Evolutionary conservation across 2,888 invertebrate species (phyloP), one percentile per base, ranked within the genome.

Genomic region (Cylindroiulus punctatus): DNA sequence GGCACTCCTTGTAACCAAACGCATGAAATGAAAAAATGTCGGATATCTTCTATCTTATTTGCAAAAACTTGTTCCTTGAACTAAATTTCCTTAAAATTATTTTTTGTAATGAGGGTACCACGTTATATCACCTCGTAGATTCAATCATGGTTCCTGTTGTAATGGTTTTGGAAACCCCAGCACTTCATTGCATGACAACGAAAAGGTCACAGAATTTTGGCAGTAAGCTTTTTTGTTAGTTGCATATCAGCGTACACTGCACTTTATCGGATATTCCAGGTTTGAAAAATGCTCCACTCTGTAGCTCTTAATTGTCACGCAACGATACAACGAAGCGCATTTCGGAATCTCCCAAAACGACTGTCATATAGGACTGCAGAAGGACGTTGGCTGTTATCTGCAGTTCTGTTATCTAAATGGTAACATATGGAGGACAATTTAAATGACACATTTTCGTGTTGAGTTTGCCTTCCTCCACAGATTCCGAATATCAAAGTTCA

Each of bases 391-490:
- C 26, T 76, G 76, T 76, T 76, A 76, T 76, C 76, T 76, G 17
- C 76, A 76, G 17, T 76, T 30, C 30, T 30, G 76, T 76, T 76
- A 76, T 76, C 76, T 76, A 76, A 76, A 76, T 76, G 76, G 76
- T 76, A 76, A 76, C 76, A 76, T 76, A 76, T 76, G 76, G 76
- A 76, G 76, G 76, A 76, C 76, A 76, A 76, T 76, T 76, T 76
- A 76, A 76, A 76, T 76, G 76, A 76, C 76, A 76, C 30, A 76
- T 76, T 76, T 76, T 76, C 76, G 76, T 76, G 76, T 76, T 76
- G 30, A 30, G 76, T 30, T 76, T 17, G 76, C 30, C 76, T 76
- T 76, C 76, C 76, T 76, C 76, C 76, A 76, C 76, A 76, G 65
- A 76, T 76, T 76, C 32, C 76, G 30, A 76, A 76, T 76, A 76